These are phyloP conservation scores for Nasonia oneida DNA, from an alignment of 2,888 invertebrate genomes.

Conservation along the genomic window DNA sequence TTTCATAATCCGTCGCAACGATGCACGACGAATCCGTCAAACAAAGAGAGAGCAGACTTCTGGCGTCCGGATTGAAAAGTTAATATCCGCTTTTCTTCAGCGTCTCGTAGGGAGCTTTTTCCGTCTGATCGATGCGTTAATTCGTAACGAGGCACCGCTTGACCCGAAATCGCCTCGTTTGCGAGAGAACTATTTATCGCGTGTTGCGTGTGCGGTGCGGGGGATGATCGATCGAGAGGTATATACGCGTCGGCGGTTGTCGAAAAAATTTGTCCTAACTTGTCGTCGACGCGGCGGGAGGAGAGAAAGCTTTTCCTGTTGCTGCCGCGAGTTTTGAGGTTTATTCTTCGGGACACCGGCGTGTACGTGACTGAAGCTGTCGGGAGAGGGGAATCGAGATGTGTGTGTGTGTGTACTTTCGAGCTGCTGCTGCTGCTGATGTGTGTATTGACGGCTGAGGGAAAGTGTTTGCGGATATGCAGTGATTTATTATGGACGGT, in stretches of 20 bases:
- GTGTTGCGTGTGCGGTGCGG: background rate
- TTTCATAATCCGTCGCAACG: background rate
- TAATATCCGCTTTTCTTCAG: background rate
- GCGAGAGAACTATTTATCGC: background rate
- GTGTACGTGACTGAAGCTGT: constrained; percentile 4
- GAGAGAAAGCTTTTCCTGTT: background rate
- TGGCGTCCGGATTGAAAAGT: background rate
- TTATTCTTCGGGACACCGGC: background rate
- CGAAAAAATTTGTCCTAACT: constrained; percentile 30
- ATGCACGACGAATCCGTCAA: background rate
- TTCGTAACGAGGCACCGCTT: background rate
- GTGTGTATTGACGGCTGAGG: background rate
- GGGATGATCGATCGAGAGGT: constrained; percentile 3
- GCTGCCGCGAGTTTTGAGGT: background rate
- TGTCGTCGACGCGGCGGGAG: background rate
- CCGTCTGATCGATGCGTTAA: constrained; percentile 3
- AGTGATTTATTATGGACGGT: too few species aligned
- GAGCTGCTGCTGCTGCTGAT: background rate
- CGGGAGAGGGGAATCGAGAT: background rate
- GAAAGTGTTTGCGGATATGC: background rate
- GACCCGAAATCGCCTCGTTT: background rate
- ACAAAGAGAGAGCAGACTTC: background rate
- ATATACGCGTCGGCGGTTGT: background rate
- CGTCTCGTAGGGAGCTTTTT: background rate
- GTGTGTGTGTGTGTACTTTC: background rate